Evolutionary conservation across 2,888 invertebrate genomes (phyloP).

Genomic region (Meiosimyza decipiens): DNA sequence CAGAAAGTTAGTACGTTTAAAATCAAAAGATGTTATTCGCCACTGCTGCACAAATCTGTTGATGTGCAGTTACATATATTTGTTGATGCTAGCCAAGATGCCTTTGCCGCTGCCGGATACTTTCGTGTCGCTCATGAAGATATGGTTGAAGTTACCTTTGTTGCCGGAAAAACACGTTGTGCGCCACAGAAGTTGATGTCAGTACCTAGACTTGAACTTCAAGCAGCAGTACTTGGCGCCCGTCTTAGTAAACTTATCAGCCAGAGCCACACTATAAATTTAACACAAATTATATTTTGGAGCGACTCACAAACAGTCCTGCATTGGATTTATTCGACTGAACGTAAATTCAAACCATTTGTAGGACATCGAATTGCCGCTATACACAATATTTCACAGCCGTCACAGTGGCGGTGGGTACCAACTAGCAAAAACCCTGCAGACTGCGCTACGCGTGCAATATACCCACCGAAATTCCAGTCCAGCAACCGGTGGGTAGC

Average conservation of each 20-base stretch:
- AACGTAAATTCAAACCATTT: constrained; percentile 45
- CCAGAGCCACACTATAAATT: not conserved
- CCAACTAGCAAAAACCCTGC: constrained; percentile 19
- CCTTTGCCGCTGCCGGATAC: no score
- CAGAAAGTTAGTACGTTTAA: no score
- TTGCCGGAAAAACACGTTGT: constrained; percentile 24
- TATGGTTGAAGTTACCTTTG: constrained; percentile 8
- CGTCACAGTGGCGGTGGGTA: constrained; percentile 39
- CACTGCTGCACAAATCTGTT: constrained; percentile 11
- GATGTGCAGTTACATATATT: not conserved
- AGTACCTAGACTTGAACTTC: constrained; percentile 31
- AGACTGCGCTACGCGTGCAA: constrained; percentile 23
- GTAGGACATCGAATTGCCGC: constrained; percentile 48
- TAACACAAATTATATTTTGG: constrained; percentile 14
- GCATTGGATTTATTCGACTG: constrained; percentile 39
- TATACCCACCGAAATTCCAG: constrained; percentile 21
- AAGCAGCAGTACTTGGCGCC: constrained; percentile 34
- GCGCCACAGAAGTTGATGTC: constrained; percentile 31
- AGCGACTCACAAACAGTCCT: constrained; percentile 30
- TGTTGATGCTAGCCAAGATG: no score
- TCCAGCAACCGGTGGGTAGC: constrained; percentile 31
- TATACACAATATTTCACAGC: constrained; percentile 34
- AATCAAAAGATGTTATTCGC: no score
- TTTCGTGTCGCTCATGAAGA: no score
- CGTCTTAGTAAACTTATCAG: constrained; percentile 25